phyloP scores from a whole-genome alignment of 2,113 vertebrate species.

The Anseranas semipalmata region DNA sequence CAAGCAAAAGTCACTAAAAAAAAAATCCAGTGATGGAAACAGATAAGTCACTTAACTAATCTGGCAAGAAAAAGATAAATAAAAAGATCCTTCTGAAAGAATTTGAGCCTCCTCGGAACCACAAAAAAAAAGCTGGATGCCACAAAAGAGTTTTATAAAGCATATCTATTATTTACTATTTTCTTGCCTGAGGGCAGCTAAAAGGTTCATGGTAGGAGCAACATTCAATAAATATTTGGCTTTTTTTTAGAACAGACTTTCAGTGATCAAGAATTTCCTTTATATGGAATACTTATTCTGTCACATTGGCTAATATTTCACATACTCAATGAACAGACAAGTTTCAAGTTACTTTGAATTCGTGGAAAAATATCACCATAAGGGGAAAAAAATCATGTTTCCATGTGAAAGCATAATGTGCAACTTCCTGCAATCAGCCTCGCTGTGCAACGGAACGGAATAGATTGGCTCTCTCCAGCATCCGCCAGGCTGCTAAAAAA shows the following conservation, averaged over 20 bases:
- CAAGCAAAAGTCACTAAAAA: neutral
- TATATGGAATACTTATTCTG: conserved; percentile 1
- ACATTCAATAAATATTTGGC: conserved; percentile 7
- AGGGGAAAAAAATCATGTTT: fast-evolving
- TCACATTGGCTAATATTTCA: neutral
- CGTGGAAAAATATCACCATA: neutral
- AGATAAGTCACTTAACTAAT: neutral
- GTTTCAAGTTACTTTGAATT: neutral
- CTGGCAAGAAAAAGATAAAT: neutral
- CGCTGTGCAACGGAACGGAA: neutral
- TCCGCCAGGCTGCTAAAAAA: neutral
- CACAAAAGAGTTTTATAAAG: neutral
- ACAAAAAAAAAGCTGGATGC: neutral
- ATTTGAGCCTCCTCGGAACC: neutral
- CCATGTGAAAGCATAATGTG: neutral
- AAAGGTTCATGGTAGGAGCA: neutral
- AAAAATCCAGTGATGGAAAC: neutral
- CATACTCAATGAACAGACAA: neutral
- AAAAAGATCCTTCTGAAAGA: neutral
- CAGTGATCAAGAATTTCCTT: conserved; percentile 14
- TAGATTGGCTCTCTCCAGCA: neutral
- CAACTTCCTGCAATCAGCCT: neutral
- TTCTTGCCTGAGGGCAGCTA: neutral
- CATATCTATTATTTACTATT: neutral
- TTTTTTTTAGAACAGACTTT: neutral